These are phyloP conservation scores for Cyanoramphus novaezelandiae DNA, from an alignment of 2,113 vertebrate genomes.

Conservation along the genomic window DNA sequence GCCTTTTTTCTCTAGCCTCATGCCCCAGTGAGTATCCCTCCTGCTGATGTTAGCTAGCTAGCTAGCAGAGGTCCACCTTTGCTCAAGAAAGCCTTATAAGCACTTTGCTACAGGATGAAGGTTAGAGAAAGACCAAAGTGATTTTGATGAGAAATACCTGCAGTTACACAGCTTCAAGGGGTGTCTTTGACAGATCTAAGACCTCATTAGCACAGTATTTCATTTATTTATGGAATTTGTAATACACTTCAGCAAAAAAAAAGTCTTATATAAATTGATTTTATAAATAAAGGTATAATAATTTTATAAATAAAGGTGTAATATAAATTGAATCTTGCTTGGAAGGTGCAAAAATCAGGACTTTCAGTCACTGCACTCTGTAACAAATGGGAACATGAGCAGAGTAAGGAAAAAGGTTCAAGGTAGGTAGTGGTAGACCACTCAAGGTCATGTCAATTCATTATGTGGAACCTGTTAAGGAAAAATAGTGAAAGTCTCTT, in stretches of 20 bases:
- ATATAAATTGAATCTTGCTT: not conserved
- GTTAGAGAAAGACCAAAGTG: not conserved
- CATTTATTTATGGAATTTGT: not conserved
- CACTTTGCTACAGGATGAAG: not conserved
- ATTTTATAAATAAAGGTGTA: not conserved
- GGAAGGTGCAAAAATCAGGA: not conserved
- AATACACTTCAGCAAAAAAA: not conserved
- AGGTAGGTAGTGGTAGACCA: not conserved
- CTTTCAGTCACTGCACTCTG: not conserved
- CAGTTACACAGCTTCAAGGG: not conserved
- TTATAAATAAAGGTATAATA: too few relatives aligned
- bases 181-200: not conserved
- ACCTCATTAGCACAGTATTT: not conserved
- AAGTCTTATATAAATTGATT: too few relatives aligned
- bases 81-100: not conserved
- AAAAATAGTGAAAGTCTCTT: not conserved
- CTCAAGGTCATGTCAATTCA: not conserved
- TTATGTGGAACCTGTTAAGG: not conserved
- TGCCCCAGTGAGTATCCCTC: not conserved
- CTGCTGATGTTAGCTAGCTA: not conserved
- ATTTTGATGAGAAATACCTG: not conserved
- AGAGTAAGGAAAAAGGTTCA: not conserved
- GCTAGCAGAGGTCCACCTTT: not conserved
- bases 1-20: not conserved
- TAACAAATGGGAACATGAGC: accelerated